phyloP scores from a whole-genome alignment of 2,797 vertebrate species.

The Acropternis orthonyx region DNA sequence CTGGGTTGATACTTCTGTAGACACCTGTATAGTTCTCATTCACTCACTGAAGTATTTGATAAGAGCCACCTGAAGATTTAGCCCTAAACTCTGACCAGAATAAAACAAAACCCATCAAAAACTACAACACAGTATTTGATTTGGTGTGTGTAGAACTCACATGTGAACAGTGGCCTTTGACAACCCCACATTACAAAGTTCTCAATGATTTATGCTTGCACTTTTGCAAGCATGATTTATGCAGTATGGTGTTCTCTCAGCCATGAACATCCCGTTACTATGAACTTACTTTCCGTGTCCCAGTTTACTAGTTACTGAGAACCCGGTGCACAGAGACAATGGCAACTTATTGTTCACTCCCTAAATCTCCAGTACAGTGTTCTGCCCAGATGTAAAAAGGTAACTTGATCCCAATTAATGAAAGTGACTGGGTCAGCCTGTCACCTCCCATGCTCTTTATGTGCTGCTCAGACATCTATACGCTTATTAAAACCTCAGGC shows the following conservation, averaged over 20 bases:
- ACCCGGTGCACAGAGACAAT: neutral
- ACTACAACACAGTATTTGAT: neutral
- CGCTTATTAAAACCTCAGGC: slow-evolving; percentile 78
- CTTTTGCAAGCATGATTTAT: neutral
- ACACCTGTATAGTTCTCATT: neutral
- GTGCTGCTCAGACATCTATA: slow-evolving; percentile 67
- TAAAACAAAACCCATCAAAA: neutral
- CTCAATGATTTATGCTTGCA: neutral
- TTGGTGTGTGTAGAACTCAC: neutral
- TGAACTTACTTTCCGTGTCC: neutral
- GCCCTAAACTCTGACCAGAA: neutral
- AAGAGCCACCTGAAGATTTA: neutral
- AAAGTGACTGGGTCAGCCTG: slow-evolving; percentile 91
- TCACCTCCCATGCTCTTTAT: slow-evolving; percentile 91
- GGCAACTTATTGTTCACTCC: neutral
- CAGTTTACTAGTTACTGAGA: neutral
- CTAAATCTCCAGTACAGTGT: slow-evolving; percentile 60
- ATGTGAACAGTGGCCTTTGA: neutral
- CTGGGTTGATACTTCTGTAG: neutral
- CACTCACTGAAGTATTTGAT: neutral
- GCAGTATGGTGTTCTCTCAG: neutral
- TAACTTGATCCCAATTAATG: slow-evolving; percentile 97
- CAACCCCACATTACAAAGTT: neutral
- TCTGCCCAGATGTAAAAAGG: slow-evolving; percentile 83
- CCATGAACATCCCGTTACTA: neutral